Conservation (phyloP, 2,113 vertebrate species). For the Sarotherodon lohbergeri region DNA sequence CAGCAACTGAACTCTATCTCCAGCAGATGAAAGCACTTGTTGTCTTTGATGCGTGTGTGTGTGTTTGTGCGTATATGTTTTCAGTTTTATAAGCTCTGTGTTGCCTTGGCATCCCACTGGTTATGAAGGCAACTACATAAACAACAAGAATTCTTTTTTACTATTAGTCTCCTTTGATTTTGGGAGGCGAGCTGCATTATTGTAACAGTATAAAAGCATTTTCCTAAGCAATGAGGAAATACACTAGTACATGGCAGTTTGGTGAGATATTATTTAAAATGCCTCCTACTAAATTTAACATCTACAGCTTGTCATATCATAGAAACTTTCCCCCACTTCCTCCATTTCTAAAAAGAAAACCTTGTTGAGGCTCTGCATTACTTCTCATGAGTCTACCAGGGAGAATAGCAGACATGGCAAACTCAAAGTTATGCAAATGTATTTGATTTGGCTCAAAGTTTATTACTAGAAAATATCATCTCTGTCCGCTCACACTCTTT, state of each 20-base stretch:
- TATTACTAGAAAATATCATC: not conserved
- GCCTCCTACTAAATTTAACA: not conserved
- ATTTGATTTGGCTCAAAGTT: not conserved
- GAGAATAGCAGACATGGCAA: not conserved
- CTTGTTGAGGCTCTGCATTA: not conserved
- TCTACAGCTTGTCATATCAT: not conserved
- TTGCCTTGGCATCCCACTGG: not conserved
- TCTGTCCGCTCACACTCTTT: not conserved
- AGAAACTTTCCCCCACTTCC: not conserved
- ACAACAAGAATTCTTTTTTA: not conserved
- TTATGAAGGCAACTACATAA: not conserved
- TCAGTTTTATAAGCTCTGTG: not conserved
- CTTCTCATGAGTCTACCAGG: not conserved
- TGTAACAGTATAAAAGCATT: not conserved
- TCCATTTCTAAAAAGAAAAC: not conserved
- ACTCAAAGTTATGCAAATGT: not conserved
- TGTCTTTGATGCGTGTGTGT: not conserved
- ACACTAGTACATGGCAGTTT: not conserved
- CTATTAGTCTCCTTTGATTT: not conserved
- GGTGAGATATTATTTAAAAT: not conserved
- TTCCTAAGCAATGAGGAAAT: not conserved
- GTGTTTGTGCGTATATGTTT: fast-evolving
- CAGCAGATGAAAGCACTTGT: not conserved
- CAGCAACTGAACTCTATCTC: not conserved
- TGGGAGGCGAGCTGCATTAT: not conserved